Evolutionary conservation across 2,113 vertebrate genomes (phyloP), one percentile per base, ranked within the genome.

Genomic region (Thinocorus orbignyianus): DNA sequence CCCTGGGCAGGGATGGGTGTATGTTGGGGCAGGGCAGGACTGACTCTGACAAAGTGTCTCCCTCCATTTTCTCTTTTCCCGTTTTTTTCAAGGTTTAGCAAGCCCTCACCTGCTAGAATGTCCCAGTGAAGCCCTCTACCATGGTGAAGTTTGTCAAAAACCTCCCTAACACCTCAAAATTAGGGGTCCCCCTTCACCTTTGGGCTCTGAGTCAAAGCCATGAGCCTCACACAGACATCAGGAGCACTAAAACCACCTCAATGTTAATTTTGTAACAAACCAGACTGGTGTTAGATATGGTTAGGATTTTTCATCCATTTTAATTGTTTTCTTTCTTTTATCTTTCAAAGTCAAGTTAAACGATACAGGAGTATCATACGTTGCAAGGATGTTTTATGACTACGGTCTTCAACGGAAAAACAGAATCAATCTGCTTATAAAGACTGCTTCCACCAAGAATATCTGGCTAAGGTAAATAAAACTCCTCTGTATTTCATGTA

Each of bases 161-260:
- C 5, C 4, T 52, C 23, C 57, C 51, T 44, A 44, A 51, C 16
- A 19, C 10, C 37, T 60, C 23, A 17, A 5, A 39, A 51, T 65
- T 28, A 69, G 48, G 26, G 4, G 7, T 9, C 12, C 9, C 10
- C 10, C 0, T 0, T 10, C 64, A 7, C 26, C 13, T 72, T 72
- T 23, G n/a, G 41, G 22, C 17, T 41, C 41, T 22, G 62, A 41
- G 41, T 55, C 0, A 0, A 74, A 35, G 33, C 1, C 2, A 3
- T 11, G 41, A 70, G 26, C 35, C 7, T 11, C 44, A 20, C 12
- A 1, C 12, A 13, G 31, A 7, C 9, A 30, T 8, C 39, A 51
- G 61, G 46, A 68, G 28, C 26, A 26, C 15, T 17, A 10, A 33
- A 41, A 41, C 7, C 31, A 42, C 10, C n/a, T 6, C 15, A 12